These are phyloP conservation scores for Leptopilina clavipes DNA, from an alignment of 1,140 invertebrate species.

Conservation along the genomic window DNA sequence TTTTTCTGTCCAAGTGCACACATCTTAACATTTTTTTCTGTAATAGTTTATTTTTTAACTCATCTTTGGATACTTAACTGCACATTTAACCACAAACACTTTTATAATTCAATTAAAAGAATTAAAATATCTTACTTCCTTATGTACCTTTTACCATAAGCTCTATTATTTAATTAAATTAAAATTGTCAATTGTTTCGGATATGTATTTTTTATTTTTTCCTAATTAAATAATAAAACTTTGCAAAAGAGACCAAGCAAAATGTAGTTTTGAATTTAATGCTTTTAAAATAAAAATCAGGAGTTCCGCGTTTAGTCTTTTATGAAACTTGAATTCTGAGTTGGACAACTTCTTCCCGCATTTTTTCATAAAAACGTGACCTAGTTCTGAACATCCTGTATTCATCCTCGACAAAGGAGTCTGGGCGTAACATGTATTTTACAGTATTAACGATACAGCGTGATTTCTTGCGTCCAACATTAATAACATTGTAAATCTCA, in stretches of 20 bases:
- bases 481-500: constrained; percentile 28
- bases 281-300: neutral
- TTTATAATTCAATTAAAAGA: too few relatives aligned
- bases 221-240: too few relatives aligned
- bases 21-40: too few relatives aligned
- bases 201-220: too few relatives aligned
- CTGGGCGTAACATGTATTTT: constrained; percentile 52
- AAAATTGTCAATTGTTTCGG: too few relatives aligned
- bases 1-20: too few relatives aligned
- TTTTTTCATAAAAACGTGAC: constrained; percentile 22
- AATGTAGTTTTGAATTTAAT: neutral
- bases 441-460: constrained; percentile 55
- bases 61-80: too few relatives aligned
- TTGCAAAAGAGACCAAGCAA: neutral
- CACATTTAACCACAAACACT: too few relatives aligned
- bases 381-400: constrained; percentile 22
- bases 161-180: too few relatives aligned
- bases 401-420: constrained; percentile 27
- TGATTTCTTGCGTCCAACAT: constrained; percentile 29
- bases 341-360: constrained; percentile 10
- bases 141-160: too few relatives aligned
- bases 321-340: neutral
- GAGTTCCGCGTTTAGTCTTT: neutral
- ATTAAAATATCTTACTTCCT: neutral
- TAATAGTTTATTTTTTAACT: too few relatives aligned